Conservation (phyloP, 2,888 invertebrate species). For the Athalia circularis region DNA sequence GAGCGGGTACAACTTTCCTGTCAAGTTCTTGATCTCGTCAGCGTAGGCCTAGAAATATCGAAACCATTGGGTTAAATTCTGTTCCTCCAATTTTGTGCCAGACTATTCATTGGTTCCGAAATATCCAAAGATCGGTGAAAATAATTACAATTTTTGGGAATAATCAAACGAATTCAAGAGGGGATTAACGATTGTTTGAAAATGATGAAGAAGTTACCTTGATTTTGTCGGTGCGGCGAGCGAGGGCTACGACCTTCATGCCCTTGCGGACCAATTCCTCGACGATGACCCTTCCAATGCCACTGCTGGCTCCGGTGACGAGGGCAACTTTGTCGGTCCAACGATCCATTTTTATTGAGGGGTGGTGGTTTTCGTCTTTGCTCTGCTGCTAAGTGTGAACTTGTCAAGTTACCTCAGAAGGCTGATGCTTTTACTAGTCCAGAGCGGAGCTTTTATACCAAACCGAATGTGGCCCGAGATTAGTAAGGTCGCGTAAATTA, state of each 20-base stretch:
- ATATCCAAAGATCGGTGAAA: not conserved
- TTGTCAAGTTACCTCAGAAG: conserved; percentile 25
- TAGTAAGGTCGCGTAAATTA: conserved; percentile 24
- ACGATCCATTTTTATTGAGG: conserved; percentile 23
- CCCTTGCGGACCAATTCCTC: conserved; percentile 34
- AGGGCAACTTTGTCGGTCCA: conserved; percentile 33
- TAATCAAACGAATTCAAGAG: not conserved
- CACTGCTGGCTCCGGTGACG: conserved; percentile 40
- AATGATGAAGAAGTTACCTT: conserved; percentile 54
- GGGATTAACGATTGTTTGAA: too few relatives aligned
- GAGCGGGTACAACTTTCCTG: conserved; percentile 68
- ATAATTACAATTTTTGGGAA: not conserved
- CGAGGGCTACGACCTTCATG: conserved; percentile 73
- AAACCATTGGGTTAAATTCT: not conserved
- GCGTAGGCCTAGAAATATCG: conserved; percentile 50
- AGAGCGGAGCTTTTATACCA: conserved; percentile 15
- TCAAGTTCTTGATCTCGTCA: conserved; percentile 55
- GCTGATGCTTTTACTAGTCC: conserved; percentile 5
- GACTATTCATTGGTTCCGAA: too few relatives aligned
- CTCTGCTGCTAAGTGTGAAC: not conserved
- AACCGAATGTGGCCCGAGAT: conserved; percentile 7
- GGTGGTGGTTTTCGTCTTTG: conserved; percentile 20
- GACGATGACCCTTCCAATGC: conserved; percentile 29
- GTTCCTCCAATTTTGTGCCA: too few relatives aligned
- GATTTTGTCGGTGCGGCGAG: conserved; percentile 67